Base-by-base conservation (phyloP, 2,113 vertebrate species). In the Albula glossodonta region DNA sequence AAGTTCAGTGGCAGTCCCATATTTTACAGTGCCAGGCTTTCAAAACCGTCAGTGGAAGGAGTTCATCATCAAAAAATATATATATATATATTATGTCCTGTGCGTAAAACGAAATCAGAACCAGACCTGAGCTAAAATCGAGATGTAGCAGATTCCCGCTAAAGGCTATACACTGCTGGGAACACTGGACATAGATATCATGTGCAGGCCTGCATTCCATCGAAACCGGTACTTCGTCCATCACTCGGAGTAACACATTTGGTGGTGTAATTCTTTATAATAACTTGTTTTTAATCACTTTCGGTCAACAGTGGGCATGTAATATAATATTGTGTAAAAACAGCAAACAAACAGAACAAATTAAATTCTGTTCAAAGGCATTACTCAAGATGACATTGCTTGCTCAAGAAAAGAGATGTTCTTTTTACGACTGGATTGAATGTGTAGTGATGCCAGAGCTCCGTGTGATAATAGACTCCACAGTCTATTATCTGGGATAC, bases 41-140 rank as follows among this genome's bases (percentile, higher is more conserved):
- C 52, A 83, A n/a, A 87, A 83, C 87, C 84, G 86, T 87, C 78
- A 89, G 83, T 86, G 80, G 83, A 91, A 88, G 84, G 22, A 87
- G 82, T 87, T 84, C 74, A 74, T 74, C 85, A 51, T 84, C 83
- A 60, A 78, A 89, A 87, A 90, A 5, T n/a, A n/a, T n/a, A 22
- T 41, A 41, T 41, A 41, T 41, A 66, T 86, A 86, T 88, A 86
- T 86, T 74, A 74, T 74, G 70, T 31, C 70, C 60, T 82, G 87
- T 87, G 78, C 10, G 60, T 70, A 56, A 79, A 90, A 80, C 84
- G 63, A 89, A 90, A 91, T 90, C 84, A 87, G 86, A 87, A 79
- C 80, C 90, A 91, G 87, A 87, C 83, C 84, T 60, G 51, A 83
- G 84, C 60, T 80, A 17, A 25, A 74, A 25, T 74, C 22, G 70